These are phyloP conservation scores for Rotaria magnacalcarata DNA, from an alignment of 2,888 invertebrate genomes.

Conservation along the genomic window DNA sequence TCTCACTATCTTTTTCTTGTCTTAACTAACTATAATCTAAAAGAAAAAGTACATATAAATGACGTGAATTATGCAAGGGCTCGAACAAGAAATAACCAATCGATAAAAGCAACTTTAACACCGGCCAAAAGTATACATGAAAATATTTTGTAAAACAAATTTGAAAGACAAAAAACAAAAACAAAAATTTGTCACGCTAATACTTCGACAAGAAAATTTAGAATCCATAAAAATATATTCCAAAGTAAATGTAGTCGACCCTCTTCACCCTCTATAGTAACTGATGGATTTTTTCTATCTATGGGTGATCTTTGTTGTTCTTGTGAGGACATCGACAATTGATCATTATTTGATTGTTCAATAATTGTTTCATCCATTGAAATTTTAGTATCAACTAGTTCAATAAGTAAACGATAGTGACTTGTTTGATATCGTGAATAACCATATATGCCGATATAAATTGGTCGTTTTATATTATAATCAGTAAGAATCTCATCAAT, in stretches of 20 bases:
- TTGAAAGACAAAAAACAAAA: neutral
- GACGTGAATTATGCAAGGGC: neutral
- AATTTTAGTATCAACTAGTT: neutral
- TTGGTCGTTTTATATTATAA: neutral
- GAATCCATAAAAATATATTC: neutral
- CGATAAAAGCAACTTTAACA: neutral
- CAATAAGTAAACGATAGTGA: constrained; percentile 28
- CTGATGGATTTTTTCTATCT: neutral
- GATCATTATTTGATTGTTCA: neutral
- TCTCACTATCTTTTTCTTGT: neutral
- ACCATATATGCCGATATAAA: constrained; percentile 9
- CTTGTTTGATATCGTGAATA: constrained; percentile 23
- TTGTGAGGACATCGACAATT: too few species aligned
- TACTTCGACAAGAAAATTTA: constrained; percentile 25
- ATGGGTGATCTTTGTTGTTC: neutral
- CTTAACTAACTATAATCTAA: neutral
- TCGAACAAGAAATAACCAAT: neutral
- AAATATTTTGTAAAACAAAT: neutral
- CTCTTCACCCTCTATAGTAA: neutral
- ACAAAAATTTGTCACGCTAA: neutral
- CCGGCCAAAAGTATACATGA: neutral
- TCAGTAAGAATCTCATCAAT: constrained; percentile 26
- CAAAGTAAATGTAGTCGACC: neutral
- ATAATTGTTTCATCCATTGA: neutral
- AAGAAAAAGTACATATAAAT: neutral